These are phyloP conservation scores for Neuroterus valhalla DNA, from an alignment of 1,140 invertebrate species.

Conservation along the genomic window DNA sequence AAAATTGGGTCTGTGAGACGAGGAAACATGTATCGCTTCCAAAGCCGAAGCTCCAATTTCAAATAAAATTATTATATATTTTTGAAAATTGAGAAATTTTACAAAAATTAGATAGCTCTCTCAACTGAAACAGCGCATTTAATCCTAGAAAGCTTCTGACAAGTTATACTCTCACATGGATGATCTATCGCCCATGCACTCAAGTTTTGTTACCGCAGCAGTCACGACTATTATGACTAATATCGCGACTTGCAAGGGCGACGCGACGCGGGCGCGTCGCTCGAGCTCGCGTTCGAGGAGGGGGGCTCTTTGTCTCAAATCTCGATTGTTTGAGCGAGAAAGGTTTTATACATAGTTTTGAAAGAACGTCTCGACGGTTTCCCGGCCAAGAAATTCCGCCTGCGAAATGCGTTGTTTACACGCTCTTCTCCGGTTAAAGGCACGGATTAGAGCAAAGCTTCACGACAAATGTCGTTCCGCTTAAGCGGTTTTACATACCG, in stretches of 20 bases:
- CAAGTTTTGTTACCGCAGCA: background rate
- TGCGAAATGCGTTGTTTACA: conserved; percentile 9
- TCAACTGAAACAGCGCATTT: too few relatives aligned
- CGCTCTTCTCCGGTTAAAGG: conserved; percentile 19
- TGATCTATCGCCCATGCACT: too few relatives aligned
- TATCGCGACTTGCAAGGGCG: background rate
- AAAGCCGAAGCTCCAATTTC: too few relatives aligned
- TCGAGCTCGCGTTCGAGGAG: too few relatives aligned
- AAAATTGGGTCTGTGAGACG: too few relatives aligned
- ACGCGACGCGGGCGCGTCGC: too few relatives aligned
- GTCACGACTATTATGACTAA: conserved; percentile 22
- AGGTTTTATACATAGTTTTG: conserved; percentile 9
- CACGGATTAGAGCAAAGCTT: conserved; percentile 18
- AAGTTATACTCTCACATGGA: too few relatives aligned
- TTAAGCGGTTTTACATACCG: conserved; percentile 8
- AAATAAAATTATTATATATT: too few relatives aligned
- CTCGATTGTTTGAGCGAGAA: conserved; percentile 1
- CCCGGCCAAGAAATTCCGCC: conserved; percentile 3
- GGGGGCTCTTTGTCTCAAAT: background rate
- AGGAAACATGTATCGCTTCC: too few relatives aligned
- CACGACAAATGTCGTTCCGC: conserved; percentile 22
- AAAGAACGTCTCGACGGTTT: conserved; percentile 1
- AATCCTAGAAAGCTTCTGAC: too few relatives aligned
- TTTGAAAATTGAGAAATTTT: too few relatives aligned
- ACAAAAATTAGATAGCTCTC: too few relatives aligned